phyloP scores from a whole-genome alignment of 1,140 invertebrate species.

The Conus ventricosus region DNA sequence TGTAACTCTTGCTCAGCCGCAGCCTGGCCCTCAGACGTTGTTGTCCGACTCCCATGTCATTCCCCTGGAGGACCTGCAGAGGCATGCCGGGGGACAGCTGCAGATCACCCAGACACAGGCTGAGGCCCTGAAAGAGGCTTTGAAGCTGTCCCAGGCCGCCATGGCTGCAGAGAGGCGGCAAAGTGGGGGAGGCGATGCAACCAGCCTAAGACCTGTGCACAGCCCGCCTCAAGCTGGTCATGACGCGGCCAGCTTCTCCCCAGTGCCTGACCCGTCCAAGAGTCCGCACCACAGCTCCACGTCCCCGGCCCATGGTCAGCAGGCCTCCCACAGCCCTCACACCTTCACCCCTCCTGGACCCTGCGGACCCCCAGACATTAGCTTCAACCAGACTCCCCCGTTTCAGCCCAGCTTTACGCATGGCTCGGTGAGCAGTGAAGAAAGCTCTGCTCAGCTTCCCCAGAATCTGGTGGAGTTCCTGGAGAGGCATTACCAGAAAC shows the following conservation, averaged over 20 bases:
- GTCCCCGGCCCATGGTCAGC: neutral
- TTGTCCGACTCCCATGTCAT: neutral
- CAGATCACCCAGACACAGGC: constrained; percentile 21
- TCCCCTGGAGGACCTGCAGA: neutral
- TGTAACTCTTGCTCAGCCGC: neutral
- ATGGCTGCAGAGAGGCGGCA: neutral
- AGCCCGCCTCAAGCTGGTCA: neutral
- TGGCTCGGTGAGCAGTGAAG: neutral
- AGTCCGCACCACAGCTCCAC: neutral
- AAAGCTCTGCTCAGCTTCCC: neutral
- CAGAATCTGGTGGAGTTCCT: constrained; percentile 23
- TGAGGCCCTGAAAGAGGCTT: constrained; percentile 24
- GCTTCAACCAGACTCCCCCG: neutral
- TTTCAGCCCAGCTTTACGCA: neutral
- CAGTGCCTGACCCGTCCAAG: neutral
- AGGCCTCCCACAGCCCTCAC: neutral
- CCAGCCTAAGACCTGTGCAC: neutral
- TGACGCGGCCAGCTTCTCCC: neutral
- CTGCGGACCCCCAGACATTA: neutral
- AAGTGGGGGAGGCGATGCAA: neutral
- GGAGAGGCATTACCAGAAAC: constrained; percentile 16
- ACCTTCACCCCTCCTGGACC: neutral
- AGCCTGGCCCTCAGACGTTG: neutral
- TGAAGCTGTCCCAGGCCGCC: neutral
- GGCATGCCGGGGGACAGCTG: constrained; percentile 5